Base-by-base conservation (phyloP, 2,797 vertebrate genomes). In the Gobio occitaniae region DNA sequence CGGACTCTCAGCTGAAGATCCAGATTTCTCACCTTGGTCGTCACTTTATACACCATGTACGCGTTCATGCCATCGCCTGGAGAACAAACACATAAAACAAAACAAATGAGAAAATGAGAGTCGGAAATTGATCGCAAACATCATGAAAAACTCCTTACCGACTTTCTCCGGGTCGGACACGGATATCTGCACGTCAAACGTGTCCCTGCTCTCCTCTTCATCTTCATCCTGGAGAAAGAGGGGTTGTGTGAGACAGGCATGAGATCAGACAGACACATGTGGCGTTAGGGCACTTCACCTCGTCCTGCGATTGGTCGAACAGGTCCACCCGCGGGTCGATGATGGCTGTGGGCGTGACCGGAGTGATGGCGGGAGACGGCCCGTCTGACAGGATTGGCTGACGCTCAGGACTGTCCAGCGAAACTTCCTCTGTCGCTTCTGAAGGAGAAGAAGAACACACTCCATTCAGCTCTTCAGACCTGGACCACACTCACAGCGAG, bases 121-220 rank as follows among this genome's bases (percentile, higher is more conserved):
- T 44, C 41, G 9, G 8, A 9, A 44, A 44, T 44, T 9, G 8
- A 44, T 8, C 54, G 0, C n/a, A 5, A 29, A 6, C 59, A 2
- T 56, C 56, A 4, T 0, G 21, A n/a, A 9, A 25, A 29, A 11
- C 4, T 63, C 61, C 61, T 95, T 91, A 99, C 98, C 98, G 16
- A 99, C 96, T 99, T 99, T 99, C 93, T 99, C 98, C 9, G 98
- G 98, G 90, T 99, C 97, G 9, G 98, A 99, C 80, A 99, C 97
- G 0, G 95, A 96, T 90, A 99, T 98, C 92, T 97, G 93, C 90
- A 99, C 95, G 94, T 98, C 97, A 91, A 98, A 96, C 2, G 94
- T 88, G 89, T 99, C 97, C 54, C 95, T 94, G 68, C 94, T 96
- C 84, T 98, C 94, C 89, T 97, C 98, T 89, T 98, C 97, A 90